Evolutionary conservation across 2,888 invertebrate genomes (phyloP).

Genomic region (Metalampra italica): DNA sequence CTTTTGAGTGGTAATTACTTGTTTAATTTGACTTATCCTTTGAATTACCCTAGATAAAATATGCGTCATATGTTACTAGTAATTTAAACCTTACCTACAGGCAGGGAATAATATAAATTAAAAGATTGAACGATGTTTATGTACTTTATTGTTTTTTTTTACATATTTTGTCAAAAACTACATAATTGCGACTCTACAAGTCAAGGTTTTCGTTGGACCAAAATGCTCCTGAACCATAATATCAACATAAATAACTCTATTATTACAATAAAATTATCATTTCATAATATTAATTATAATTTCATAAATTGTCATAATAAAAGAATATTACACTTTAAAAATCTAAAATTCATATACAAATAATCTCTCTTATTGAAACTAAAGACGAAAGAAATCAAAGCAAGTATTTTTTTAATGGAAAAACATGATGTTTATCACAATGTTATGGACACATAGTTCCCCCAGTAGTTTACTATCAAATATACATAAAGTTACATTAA

Average conservation of each 20-base stretch:
- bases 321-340: slow-evolving; percentile 63
- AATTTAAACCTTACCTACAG: no score
- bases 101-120: slow-evolving; percentile 24
- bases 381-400: slow-evolving; percentile 57
- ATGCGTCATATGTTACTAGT: neutral
- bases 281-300: slow-evolving; percentile 43
- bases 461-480: slow-evolving; percentile 68
- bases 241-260: slow-evolving; percentile 68
- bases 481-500: slow-evolving; percentile 74
- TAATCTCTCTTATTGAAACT: slow-evolving; percentile 71
- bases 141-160: slow-evolving; percentile 70
- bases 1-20: slow-evolving; percentile 6
- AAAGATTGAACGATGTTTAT: slow-evolving; percentile 45
- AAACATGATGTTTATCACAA: slow-evolving; percentile 75
- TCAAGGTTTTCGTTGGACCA: slow-evolving; percentile 67
- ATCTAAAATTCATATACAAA: slow-evolving; percentile 74
- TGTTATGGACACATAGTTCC: slow-evolving; percentile 70
- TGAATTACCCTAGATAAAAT: slow-evolving; percentile 4
- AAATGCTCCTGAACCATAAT: slow-evolving; percentile 65
- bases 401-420: slow-evolving; percentile 66
- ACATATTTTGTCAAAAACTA: slow-evolving; percentile 69
- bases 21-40: slow-evolving; percentile 10
- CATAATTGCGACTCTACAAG: slow-evolving; percentile 72
- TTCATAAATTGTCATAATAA: slow-evolving; percentile 65
- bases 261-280: slow-evolving; percentile 55